These are phyloP conservation scores for Astatotilapia flaviijosephi DNA, from an alignment of 2,113 vertebrate species.

Conservation along the genomic window DNA sequence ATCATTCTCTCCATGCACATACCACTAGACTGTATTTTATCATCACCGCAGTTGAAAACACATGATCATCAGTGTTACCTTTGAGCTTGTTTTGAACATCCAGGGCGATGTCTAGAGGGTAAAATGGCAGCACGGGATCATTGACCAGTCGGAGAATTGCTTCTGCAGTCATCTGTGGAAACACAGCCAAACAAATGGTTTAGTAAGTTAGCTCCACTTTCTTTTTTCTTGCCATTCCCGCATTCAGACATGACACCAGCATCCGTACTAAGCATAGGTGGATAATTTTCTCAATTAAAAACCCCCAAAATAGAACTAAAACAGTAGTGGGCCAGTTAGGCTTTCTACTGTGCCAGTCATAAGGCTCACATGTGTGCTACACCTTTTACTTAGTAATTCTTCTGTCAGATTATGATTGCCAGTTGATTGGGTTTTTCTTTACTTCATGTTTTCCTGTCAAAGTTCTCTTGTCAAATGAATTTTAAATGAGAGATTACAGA, in stretches of 20 bases:
- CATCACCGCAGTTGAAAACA: not conserved
- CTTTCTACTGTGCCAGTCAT: not conserved
- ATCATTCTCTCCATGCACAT: not conserved
- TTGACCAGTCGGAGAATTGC: slow-evolving; percentile 82
- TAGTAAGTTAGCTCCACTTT: not conserved
- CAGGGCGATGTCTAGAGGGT: slow-evolving; percentile 86
- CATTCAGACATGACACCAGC: not conserved
- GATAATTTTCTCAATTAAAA: not conserved
- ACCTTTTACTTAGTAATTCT: not conserved
- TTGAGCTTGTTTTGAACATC: slow-evolving; percentile 89
- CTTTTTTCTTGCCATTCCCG: not conserved
- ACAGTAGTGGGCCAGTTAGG: not conserved
- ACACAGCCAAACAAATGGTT: not conserved
- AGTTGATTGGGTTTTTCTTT: not conserved
- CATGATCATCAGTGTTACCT: slow-evolving; percentile 68
- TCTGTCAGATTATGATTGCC: not conserved
- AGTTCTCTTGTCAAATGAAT: not conserved
- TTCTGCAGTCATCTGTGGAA: slow-evolving; percentile 86
- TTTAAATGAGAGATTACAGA: not conserved
- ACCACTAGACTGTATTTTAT: not conserved
- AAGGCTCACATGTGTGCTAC: not conserved
- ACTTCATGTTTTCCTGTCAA: not conserved
- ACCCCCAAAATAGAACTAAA: rapidly evolving
- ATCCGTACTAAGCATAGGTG: not conserved
- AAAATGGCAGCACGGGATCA: slow-evolving; percentile 88